Evolutionary conservation across 2,888 invertebrate species (phyloP), one percentile per base, ranked within the genome.

Genomic region (Zele albiditarsus): DNA sequence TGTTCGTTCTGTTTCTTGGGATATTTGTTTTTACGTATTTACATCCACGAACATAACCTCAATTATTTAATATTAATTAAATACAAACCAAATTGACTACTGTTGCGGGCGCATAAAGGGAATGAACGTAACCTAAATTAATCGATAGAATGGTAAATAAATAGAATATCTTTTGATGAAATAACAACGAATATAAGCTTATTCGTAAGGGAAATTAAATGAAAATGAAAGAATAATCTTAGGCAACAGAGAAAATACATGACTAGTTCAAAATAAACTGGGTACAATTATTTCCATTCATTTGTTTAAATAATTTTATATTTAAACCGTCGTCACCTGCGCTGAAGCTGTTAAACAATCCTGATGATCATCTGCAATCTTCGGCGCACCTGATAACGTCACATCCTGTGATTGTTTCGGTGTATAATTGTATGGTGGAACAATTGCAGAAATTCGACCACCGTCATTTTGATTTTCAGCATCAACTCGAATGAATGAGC

Each of bases 401-500:
- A 72, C 57, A 33, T 82, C 80, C 53, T 80, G 74, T 23, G 80
- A 57, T 82, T 85, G 67, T 73, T 84, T 84, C 74, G 76, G 90
- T 68, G 87, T 90, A 78, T 91, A 91, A 80, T 91, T 90, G 78
- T 91, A 91, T 0, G 91, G 90, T 23, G 90, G 86, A 28, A 91
- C 90, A 66, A 91, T 88, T 4, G 90, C 90, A 16, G 90, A 89
- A 6, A 87, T 83, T 20, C 84, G 83, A 33, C 81, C 77, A 14
- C 84, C 82, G 8, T 80, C 75, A 12, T 69, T 70, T 46, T 77
- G 67, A 38, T 73, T 49, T 16, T 78, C 75, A 28, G 87, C 78
- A 68, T 91, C 91, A 67, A 91, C 89, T 31, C 89, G 84, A 66
- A 91, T 89, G 79, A 91, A 91, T 8, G 91, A 91, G n/a, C 91